These are phyloP conservation scores for Caenorhabditis macrosperma DNA, from an alignment of 2,888 invertebrate genomes.

Conservation along the genomic window DNA sequence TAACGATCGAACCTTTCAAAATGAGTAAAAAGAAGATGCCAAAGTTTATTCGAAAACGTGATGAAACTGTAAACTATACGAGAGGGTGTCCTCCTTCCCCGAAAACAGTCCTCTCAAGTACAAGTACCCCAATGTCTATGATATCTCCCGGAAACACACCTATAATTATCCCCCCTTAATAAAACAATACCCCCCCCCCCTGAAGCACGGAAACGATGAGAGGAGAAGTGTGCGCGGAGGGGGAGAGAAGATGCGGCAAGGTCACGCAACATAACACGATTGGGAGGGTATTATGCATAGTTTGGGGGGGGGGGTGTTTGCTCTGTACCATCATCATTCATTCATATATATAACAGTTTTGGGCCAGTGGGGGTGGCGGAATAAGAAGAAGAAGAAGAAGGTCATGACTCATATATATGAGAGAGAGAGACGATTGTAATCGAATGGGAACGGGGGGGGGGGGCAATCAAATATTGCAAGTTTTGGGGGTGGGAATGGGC, in stretches of 20 bases:
- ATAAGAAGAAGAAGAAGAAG: slow-evolving; percentile 1
- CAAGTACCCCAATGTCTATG: no score
- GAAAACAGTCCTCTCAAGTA: no score
- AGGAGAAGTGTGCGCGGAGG: slow-evolving; percentile 28
- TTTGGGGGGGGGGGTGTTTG: slow-evolving; percentile 9
- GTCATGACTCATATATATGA: slow-evolving; percentile 28
- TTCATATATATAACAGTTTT: slow-evolving; percentile 48
- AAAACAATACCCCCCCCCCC: slow-evolving; percentile 22
- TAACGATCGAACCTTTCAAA: no score
- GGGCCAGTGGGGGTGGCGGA: slow-evolving; percentile 17
- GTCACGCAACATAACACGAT: slow-evolving; percentile 25
- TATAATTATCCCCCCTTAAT: not conserved
- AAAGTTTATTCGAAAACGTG: no score
- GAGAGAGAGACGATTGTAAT: not conserved
- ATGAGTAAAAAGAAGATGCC: no score
- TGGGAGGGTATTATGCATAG: slow-evolving; percentile 7
- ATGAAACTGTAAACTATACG: no score
- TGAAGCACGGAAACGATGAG: slow-evolving; percentile 11
- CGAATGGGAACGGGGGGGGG: no score
- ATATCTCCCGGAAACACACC: no score
- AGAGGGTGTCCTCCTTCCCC: no score
- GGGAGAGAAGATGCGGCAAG: slow-evolving; percentile 35
- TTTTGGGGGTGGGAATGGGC: slow-evolving; percentile 22
- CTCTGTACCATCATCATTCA: slow-evolving; percentile 29
- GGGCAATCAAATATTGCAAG: slow-evolving; percentile 27